Evolutionary conservation across 2,888 invertebrate genomes (phyloP), one percentile per base, ranked within the genome.

Genomic region (Tetrapedia diversipes): DNA sequence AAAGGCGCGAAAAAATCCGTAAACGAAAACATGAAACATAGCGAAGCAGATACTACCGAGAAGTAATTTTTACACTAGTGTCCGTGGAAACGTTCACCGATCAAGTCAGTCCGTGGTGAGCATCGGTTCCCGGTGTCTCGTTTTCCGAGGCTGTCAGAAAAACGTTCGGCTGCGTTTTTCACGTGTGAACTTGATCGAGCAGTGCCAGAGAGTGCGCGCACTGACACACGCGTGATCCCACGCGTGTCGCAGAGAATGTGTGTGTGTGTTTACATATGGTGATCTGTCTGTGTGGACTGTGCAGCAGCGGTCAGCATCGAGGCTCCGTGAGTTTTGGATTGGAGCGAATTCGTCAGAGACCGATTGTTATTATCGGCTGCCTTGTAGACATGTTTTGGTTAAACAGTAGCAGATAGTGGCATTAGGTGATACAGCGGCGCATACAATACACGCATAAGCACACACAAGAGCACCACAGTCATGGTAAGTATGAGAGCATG

Each of bases 201-300:
- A 51, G 75, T 69, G 72, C 51, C 61, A 54, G 72, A 41, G 65
- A 61, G 64, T 71, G 77, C 60, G 72, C 60, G 63, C 37, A 51
- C 66, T 57, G 27, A 63, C 43, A 60, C 61, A 54, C 63, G 61
- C 47, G 67, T 19, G 61, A 53, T 57, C 34, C 53, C 34, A 67
- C 69, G 39, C 64, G 69, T 73, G 53, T 57, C 27, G 22, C 54
- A 34, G 11, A 47, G 19, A 32, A 51, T 68, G 59, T 73, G 77
- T 63, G 77, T 63, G 65, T 80, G 83, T 84, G 80, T 72, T 80
- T 76, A 60, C 56, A 47, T 80, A 70, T 77, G 66, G 71, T 84
- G 73, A 83, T 70, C 14, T 79, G 84, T 70, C 14, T 79, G 84
- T 83, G 83, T 65, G 75, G 75, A 81, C 81, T 79, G 73, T 79